Evolutionary conservation across 2,888 invertebrate species (phyloP), one percentile per base, ranked within the genome.

Genomic region (Papilio gigon): DNA sequence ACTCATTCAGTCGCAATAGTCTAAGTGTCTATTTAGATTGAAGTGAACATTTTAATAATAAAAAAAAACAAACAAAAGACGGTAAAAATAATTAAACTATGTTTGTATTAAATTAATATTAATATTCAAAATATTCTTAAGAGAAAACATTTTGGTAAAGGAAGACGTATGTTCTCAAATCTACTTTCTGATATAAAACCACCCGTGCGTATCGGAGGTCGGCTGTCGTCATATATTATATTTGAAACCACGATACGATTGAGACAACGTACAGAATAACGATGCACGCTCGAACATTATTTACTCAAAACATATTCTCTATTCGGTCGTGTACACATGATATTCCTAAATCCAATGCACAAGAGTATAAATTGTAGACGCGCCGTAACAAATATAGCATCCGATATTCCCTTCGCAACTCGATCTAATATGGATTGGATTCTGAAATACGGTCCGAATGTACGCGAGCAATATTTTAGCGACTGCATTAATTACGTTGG

Each of bases 371-470:
- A 67, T 67, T 37, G 61, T 47, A 37, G 40, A 59, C n/a, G 3
- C 37, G 61, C 50, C 35, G 71, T 80, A 81, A 85, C 82, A 84
- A 87, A 86, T 82, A 83, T 84, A 78, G 81, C 84, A 83, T 82
- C 81, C 82, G 83, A 86, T 86, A 84, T 84, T 85, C 84, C 84
- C 78, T 81, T 82, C 79, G 83, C 84, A 88, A 87, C 84, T 81
- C 83, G 83, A 84, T 86, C 84, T 82, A 84, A 83, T 80, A 80
- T 82, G 85, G 88, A 90, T 89, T 89, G 87, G 85, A 87, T 86
- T 89, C 88, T 86, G 87, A 87, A 86, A 87, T 85, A 87, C 82
- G 80, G 72, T 76, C 71, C 77, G 81, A 77, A 78, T 83, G 81
- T 79, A 75, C 78, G 80, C 70, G 67, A 65, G 72, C 72, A 72